A percentile compares a stretch with the other conserved stretches of the same genome.
These are phyloP conservation scores for Syngnathus acus DNA, from an alignment of 2,797 vertebrate species.

Conservation along the genomic window DNA sequence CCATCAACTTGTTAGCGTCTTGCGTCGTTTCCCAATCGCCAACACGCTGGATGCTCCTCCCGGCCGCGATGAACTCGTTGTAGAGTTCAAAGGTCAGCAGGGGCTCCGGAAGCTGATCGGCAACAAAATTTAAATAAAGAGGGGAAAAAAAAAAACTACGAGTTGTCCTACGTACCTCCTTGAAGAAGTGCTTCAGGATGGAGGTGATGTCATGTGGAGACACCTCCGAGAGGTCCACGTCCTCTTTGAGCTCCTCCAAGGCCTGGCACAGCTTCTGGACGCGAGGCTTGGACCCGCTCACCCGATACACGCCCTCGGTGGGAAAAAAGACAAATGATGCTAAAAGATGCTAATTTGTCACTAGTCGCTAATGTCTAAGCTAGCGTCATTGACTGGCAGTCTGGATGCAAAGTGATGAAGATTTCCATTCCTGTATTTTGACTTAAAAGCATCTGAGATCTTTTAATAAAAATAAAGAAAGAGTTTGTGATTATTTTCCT, in stretches of 20 bases:
- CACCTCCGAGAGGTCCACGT: conserved; percentile 83
- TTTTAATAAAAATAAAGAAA: too few relatives aligned
- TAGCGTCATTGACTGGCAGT: too few relatives aligned
- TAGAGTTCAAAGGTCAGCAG: conserved; percentile 82
- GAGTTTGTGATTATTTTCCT: too few relatives aligned
- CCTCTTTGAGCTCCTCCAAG: conserved; percentile 78
- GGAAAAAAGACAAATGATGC: conserved; percentile 3
- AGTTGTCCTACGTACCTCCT: conserved; percentile 68
- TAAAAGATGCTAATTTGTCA: too few relatives aligned
- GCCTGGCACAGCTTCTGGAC: conserved; percentile 85
- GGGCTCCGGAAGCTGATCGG: conserved; percentile 80
- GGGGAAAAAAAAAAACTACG: too few relatives aligned
- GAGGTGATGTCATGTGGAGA: conserved; percentile 88
- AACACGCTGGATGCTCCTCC: conserved; percentile 72
- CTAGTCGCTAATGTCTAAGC: too few relatives aligned
- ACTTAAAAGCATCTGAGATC: too few relatives aligned
- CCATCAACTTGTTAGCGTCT: conserved; percentile 42
- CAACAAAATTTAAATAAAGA: conserved; percentile 10
- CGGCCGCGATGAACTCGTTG: conserved; percentile 71
- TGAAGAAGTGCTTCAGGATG: conserved; percentile 88
- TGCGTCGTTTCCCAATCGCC: conserved; percentile 47
- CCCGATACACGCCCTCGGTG: conserved; percentile 83
- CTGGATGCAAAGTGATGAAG: too few relatives aligned
- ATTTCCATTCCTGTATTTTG: too few relatives aligned
- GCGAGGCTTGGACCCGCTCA: conserved; percentile 86